Evolutionary conservation across 2,797 vertebrate species (phyloP), one percentile per base, ranked within the genome.

Genomic region (Ctenosaura bakeri): DNA sequence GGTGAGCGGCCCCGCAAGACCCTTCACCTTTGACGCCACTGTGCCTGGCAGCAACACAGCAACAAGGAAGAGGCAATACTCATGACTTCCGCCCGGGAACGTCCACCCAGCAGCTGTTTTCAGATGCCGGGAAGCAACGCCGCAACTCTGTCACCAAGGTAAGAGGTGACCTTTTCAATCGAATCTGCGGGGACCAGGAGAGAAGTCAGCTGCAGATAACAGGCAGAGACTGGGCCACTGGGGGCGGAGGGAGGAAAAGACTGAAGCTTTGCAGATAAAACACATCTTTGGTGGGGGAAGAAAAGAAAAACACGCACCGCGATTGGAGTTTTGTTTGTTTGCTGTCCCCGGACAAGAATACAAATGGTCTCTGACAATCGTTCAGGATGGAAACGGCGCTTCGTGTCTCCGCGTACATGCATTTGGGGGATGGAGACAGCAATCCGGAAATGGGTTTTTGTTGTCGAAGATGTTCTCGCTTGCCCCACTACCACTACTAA

Each of bases 71-170:
- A 88, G 88, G 82, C 90, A 86, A 84, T 69, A 0, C 83, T 78
- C 78, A 50, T 91, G 90, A 94, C 69, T 13, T 90, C 83, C 9
- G 0, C 16, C 5, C 10, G 73, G 91, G 71, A 94, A 78, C 85
- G 38, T 46, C 90, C 62, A 9, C n/a, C 50, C 52, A 42, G 89
- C 69, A 0, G 7, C 42, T 14, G 89, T 29, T 73, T 79, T 78
- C 6, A 35, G 93, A 89, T 4, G 8, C 26, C 88, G 83, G 79
- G 2, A 64, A 16, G 62, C 52, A 10, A 64, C 12, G 64, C 91
- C 0, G 0, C 81, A 85, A 38, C 88, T 35, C 32, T 24, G 85
- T 93, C 42, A 18, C 86, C 26, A 52, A 97, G 96, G 97, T 97
- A 97, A 96, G 94, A 56, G 59, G 6, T 35, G 50, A n/a, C 64